phyloP scores from a whole-genome alignment of 2,888 invertebrate genomes.

The Antheraea assamensis region DNA sequence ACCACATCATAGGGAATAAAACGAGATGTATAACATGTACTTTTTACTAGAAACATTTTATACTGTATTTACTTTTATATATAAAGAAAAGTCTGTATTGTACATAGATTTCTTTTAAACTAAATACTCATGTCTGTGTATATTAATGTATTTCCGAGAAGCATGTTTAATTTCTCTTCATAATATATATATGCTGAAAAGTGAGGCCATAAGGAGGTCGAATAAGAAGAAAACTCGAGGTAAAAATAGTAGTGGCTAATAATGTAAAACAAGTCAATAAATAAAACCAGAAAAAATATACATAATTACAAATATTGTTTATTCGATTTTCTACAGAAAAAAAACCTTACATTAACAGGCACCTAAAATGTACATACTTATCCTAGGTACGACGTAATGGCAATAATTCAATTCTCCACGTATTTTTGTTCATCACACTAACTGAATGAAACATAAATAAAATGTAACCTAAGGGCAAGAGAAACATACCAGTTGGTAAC shows the following conservation, averaged over 20 bases:
- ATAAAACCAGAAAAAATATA: conserved; percentile 26
- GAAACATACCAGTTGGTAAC: conserved; percentile 63
- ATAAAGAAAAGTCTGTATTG: no score
- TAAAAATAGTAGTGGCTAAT: not conserved
- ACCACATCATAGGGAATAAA: no score
- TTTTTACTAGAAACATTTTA: no score
- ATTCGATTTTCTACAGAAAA: conserved; percentile 70
- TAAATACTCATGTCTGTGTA: not conserved
- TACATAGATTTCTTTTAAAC: no score
- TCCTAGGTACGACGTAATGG: conserved; percentile 79
- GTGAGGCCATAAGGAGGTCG: not conserved
- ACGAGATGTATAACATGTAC: no score
- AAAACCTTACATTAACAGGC: conserved; percentile 74
- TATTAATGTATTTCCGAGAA: not conserved
- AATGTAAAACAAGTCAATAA: not conserved
- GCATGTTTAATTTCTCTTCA: not conserved
- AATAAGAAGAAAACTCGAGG: not conserved
- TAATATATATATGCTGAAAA: no score
- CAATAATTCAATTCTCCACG: conserved; percentile 71
- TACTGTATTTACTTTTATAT: no score
- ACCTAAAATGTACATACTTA: conserved; percentile 81
- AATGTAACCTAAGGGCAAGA: conserved; percentile 70
- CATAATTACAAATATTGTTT: conserved; percentile 54
- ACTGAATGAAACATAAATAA: conserved; percentile 68
- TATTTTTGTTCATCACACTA: conserved; percentile 64